Base-by-base conservation (phyloP, 2,113 vertebrate genomes). In the Rhinichthys klamathensis region DNA sequence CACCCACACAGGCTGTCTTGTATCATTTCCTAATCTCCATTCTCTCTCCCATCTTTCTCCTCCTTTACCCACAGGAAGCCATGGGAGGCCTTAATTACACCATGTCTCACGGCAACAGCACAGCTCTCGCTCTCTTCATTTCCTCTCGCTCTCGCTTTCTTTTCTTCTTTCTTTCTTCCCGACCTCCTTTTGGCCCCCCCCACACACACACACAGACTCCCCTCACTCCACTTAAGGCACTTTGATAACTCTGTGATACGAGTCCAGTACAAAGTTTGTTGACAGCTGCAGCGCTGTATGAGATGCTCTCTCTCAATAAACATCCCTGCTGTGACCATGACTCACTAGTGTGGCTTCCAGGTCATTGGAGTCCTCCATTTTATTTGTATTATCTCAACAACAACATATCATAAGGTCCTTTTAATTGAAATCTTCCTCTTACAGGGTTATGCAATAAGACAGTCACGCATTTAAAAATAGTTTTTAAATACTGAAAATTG, bases 21-120 rank as follows among this genome's bases (percentile, higher is more conserved):
- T 76, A 32, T 84, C 38, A 65, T 76, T 84, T 60, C 69, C 83
- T 49, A 63, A 60, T 80, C 65, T 72, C 63, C 41, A 72, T 69
- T 80, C 35, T 70, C 30, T 76, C 27, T 73, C 54, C 44, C 41
- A 15, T 51, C 84, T 69, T 60, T 56, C 18, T 67, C 73, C 38
- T 84, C 25, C 35, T 70, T 72, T 72, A 46, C 76, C 70, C 77
- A 86, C 44, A 61, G 78, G 67, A 75, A 86, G 56, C 38, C 77
- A 80, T 49, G 35, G 49, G 49, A 60, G 49, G 75, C 80, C 44
- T 82, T 82, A 75, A 82, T 86, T 86, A 86, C 73, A 61, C 69
- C 80, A 83, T 83, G 79, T 86, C 85, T 86, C 85, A 82, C 56
- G 27, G 51, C 51, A 85, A 54, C 32, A 79, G 73, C 65, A 32